A percentile compares a stretch with the other conserved stretches of the same genome.
phyloP scores from a whole-genome alignment of 1,140 invertebrate genomes.

The Saxidomus purpurata region DNA sequence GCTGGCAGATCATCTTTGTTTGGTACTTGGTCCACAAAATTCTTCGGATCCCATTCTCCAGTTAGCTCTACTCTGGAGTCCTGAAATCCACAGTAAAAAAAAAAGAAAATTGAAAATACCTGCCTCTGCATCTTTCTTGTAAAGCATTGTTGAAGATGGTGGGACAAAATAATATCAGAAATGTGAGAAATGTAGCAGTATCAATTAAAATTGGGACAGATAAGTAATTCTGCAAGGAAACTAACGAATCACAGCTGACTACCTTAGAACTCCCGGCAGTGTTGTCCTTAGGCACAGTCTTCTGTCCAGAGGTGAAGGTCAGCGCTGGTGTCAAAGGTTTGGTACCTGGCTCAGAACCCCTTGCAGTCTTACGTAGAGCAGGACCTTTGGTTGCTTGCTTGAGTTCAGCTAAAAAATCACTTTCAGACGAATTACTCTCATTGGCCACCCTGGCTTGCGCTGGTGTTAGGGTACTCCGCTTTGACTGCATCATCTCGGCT shows the following conservation, averaged over 20 bases:
- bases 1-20: conserved; percentile 96
- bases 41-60: conserved; percentile 78
- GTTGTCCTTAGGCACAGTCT: not conserved
- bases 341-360: not conserved
- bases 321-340: conserved; percentile 5
- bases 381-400: conserved; percentile 52
- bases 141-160: too few species aligned
- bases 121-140: too few species aligned
- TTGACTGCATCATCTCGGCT: conserved; percentile 47
- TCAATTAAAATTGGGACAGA: too few species aligned
- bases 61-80: conserved; percentile 39
- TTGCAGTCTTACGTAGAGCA: not conserved
- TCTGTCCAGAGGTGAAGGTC: conserved; percentile 22
- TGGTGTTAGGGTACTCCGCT: conserved; percentile 16
- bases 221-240: too few species aligned
- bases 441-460: not conserved
- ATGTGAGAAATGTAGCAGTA: too few species aligned
- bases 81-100: not conserved
- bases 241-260: too few species aligned
- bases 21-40: conserved; percentile 91
- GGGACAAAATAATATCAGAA: too few species aligned
- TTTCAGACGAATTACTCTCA: not conserved
- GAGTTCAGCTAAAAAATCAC: conserved; percentile 48
- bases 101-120: too few species aligned
- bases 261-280: conserved; percentile 4